These are phyloP conservation scores for Dasypogon diadema DNA, from an alignment of 2,888 invertebrate species.

Conservation along the genomic window DNA sequence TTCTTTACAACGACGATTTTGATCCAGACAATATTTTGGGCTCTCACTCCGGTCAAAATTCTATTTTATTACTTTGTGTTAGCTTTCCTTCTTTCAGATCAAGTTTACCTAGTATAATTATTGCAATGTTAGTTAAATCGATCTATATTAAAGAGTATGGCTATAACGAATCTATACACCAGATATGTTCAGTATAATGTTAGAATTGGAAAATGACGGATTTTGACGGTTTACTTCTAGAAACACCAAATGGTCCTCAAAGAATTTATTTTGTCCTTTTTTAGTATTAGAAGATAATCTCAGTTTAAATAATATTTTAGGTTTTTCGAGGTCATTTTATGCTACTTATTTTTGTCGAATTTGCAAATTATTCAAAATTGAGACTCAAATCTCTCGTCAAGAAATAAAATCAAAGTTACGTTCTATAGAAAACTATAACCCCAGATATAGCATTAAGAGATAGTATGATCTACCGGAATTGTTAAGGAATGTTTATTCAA, in stretches of 20 bases:
- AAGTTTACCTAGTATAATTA: background rate
- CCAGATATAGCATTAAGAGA: background rate
- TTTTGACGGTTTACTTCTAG: background rate
- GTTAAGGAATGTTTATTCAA: background rate
- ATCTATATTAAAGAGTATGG: slow-evolving; percentile 25
- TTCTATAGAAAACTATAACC: background rate
- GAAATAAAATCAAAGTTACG: background rate
- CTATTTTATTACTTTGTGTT: slow-evolving; percentile 14
- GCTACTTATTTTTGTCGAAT: background rate
- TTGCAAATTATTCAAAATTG: background rate
- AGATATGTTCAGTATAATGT: background rate
- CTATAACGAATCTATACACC: slow-evolving; percentile 2
- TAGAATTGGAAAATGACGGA: slow-evolving; percentile 1
- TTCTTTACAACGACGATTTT: slow-evolving; percentile 29
- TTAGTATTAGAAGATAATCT: background rate
- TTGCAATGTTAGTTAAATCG: slow-evolving; percentile 5
- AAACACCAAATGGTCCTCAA: background rate
- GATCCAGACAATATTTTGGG: slow-evolving; percentile 15
- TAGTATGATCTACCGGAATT: background rate
- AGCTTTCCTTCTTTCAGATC: slow-evolving; percentile 12
- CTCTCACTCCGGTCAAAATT: slow-evolving; percentile 12
- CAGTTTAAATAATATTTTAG: slow-evolving; percentile 16
- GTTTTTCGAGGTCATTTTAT: slow-evolving; percentile 3
- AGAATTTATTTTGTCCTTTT: background rate
- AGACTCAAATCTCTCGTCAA: background rate